A percentile compares a stretch with the other conserved stretches of the same genome.
phyloP scores from a whole-genome alignment of 1,140 invertebrate species.

The Octopus sinensis region DNA sequence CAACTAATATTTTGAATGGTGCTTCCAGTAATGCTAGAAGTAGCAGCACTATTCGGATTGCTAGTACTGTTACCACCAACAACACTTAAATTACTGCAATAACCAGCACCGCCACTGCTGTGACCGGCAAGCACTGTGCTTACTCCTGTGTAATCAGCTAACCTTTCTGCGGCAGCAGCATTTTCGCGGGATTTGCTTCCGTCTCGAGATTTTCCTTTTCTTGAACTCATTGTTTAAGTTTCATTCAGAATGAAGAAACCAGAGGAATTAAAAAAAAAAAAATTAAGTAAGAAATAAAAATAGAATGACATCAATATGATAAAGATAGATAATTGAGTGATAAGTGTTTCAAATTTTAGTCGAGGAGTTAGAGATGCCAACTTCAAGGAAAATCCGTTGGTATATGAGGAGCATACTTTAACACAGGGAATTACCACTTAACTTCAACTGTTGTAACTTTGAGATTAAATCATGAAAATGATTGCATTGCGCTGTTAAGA shows the following conservation, averaged over 20 bases:
- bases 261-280: too few species aligned
- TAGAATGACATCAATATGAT: too few species aligned
- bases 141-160: slow-evolving; percentile 39
- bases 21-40: background rate
- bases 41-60: background rate
- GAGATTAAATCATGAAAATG: too few species aligned
- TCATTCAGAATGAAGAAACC: background rate
- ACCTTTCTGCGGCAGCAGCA: slow-evolving; percentile 34
- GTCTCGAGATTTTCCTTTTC: slow-evolving; percentile 6
- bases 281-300: too few species aligned
- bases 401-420: too few species aligned
- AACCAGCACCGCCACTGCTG: slow-evolving; percentile 1
- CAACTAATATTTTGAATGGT: background rate
- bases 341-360: too few species aligned
- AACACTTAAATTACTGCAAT: slow-evolving; percentile 12
- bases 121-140: slow-evolving; percentile 20
- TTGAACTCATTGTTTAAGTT: slow-evolving; percentile 9
- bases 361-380: too few species aligned
- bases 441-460: too few species aligned
- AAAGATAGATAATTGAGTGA: too few species aligned
- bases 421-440: too few species aligned
- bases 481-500: too few species aligned
- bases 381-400: too few species aligned
- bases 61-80: background rate
- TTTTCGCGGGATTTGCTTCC: slow-evolving; percentile 33